Percentiles rank a stretch among this genome's conserved stretches.
Conservation (phyloP, 1,140 invertebrate species). For the Zaprionus capensis region DNA sequence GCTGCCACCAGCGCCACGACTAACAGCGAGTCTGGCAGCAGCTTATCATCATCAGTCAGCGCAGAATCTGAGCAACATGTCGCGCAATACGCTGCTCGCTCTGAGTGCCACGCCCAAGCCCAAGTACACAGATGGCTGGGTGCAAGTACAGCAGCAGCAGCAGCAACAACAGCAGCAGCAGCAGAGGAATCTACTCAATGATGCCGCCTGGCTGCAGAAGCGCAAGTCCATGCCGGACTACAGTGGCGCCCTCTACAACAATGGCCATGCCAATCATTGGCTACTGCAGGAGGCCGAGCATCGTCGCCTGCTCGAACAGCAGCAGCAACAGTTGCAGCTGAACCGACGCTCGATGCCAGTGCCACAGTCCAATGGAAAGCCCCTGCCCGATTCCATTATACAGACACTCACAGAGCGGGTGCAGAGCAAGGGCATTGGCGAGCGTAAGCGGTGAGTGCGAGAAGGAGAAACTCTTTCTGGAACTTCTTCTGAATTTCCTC, state of each 20-base stretch:
- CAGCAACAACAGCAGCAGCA: constrained; percentile 52
- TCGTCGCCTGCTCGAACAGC: constrained; percentile 87
- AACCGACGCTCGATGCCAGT: constrained; percentile 61
- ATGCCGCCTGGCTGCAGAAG: constrained; percentile 86
- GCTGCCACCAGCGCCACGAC: constrained; percentile 18
- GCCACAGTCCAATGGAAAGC: constrained; percentile 84
- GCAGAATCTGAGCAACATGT: constrained; percentile 87
- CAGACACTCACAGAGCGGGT: constrained; percentile 90
- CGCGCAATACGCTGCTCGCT: constrained; percentile 90
- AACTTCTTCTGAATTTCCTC: not conserved
- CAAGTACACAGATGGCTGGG: constrained; percentile 86
- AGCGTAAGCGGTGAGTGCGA: constrained; percentile 81
- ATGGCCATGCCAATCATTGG: constrained; percentile 93
- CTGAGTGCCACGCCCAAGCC: constrained; percentile 91
- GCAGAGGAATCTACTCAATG: constrained; percentile 52
- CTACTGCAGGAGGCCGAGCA: constrained; percentile 96
- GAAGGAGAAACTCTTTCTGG: not conserved
- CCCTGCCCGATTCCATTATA: constrained; percentile 89
- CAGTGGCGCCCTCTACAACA: constrained; percentile 83
- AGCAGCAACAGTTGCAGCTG: constrained; percentile 69
- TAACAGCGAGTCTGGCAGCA: constrained; percentile 46
- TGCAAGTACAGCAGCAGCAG: constrained; percentile 76
- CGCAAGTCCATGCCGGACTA: constrained; percentile 87
- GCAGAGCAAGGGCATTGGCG: constrained; percentile 86
- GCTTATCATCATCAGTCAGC: constrained; percentile 75